phyloP scores from a whole-genome alignment of 2,797 vertebrate species.

The Arrhamphus sclerolepis region DNA sequence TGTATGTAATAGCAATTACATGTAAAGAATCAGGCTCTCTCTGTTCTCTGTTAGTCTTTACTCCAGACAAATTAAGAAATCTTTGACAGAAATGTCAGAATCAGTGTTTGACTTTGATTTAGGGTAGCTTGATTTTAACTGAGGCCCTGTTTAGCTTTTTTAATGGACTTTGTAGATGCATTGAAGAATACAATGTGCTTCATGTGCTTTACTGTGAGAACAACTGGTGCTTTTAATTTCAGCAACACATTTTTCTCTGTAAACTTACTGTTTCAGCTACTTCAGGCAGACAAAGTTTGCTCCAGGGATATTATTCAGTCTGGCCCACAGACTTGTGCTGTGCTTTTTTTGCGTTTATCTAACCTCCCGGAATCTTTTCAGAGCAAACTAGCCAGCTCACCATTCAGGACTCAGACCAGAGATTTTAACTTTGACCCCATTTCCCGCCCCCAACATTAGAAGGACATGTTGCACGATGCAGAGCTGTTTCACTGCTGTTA shows the following conservation, averaged over 20 bases:
- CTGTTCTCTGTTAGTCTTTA: background rate
- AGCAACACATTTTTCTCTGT: slow-evolving; percentile 4
- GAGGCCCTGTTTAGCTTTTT: too few relatives aligned
- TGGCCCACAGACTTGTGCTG: background rate
- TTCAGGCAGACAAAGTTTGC: slow-evolving; percentile 2
- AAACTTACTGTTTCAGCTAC: background rate
- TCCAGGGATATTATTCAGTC: slow-evolving; percentile 11
- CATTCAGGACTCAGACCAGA: slow-evolving; percentile 9
- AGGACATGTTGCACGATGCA: slow-evolving; percentile 50
- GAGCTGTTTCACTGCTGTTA: slow-evolving; percentile 54
- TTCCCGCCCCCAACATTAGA: slow-evolving; percentile 14
- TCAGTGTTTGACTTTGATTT: background rate
- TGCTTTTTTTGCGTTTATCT: slow-evolving; percentile 36
- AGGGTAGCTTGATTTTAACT: too few relatives aligned
- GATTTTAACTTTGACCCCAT: slow-evolving; percentile 12
- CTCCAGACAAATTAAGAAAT: background rate
- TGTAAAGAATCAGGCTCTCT: background rate
- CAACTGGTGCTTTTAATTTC: background rate
- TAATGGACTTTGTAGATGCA: too few relatives aligned
- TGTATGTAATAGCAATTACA: background rate
- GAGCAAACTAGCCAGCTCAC: slow-evolving; percentile 2
- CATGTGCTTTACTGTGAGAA: background rate
- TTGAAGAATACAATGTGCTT: background rate
- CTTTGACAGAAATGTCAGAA: background rate
- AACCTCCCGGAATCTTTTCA: slow-evolving; percentile 14